Percentiles rank a stretch among this genome's conserved stretches.
Conservation (phyloP, 2,888 invertebrate species). For the Macrophya alboannulata region DNA sequence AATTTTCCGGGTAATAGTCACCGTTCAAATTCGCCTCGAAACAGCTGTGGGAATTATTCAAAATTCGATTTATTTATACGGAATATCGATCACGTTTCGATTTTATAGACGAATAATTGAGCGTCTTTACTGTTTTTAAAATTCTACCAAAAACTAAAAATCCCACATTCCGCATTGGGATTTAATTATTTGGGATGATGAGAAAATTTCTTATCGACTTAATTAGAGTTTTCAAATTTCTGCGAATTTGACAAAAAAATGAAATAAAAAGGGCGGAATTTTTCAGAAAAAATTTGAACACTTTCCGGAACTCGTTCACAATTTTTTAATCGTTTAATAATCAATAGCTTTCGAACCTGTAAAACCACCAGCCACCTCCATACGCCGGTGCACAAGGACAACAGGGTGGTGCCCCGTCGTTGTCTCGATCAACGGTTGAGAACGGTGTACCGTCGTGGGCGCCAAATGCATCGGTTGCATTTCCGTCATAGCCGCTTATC, state of each 20-base stretch:
- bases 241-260: not conserved
- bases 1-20: conserved; percentile 80
- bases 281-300: not conserved
- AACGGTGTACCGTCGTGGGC: conserved; percentile 81
- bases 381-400: conserved; percentile 82
- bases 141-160: not conserved
- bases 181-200: not conserved
- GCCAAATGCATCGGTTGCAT: conserved; percentile 81
- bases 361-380: conserved; percentile 85
- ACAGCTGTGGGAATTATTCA: conserved; percentile 77
- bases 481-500: conserved; percentile 81
- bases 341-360: conserved; percentile 76
- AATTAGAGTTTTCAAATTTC: not conserved
- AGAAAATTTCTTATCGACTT: no score
- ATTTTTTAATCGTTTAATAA: not conserved
- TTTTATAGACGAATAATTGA: not conserved
- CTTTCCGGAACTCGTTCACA: not conserved
- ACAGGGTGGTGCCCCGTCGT: conserved; percentile 81
- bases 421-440: conserved; percentile 80
- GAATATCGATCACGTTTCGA: not conserved
- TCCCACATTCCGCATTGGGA: not conserved
- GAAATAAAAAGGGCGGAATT: not conserved
- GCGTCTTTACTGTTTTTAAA: not conserved
- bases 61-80: not conserved
- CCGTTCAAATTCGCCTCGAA: conserved; percentile 84